A percentile compares a stretch with the other conserved stretches of the same genome.
These are phyloP conservation scores for Pseudopipra pipra DNA, from an alignment of 2,113 vertebrate genomes.

Conservation along the genomic window DNA sequence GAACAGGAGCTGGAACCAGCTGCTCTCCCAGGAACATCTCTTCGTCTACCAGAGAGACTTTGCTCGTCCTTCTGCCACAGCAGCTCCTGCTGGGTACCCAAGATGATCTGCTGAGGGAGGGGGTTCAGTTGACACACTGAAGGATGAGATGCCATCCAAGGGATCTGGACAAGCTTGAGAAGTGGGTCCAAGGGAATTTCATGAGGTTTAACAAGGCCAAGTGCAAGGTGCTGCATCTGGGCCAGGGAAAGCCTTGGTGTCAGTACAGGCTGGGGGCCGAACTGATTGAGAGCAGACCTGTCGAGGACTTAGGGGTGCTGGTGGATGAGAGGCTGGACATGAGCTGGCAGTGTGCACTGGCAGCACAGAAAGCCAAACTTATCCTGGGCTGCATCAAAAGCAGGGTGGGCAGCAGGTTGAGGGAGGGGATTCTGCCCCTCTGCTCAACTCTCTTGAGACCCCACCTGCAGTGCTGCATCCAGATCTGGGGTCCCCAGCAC, in stretches of 20 bases:
- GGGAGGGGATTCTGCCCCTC: neutral
- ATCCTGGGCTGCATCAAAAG: neutral
- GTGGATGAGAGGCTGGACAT: neutral
- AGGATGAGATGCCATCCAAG: neutral
- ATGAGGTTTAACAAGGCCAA: neutral
- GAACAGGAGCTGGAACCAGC: neutral
- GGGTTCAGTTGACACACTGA: neutral
- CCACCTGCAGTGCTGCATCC: neutral
- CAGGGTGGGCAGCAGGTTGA: neutral
- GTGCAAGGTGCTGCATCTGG: neutral
- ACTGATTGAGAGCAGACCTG: neutral
- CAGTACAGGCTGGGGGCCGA: neutral
- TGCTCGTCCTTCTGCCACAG: neutral
- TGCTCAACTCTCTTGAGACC: neutral
- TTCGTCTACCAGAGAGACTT: neutral
- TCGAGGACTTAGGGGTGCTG: neutral
- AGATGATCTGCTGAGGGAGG: neutral
- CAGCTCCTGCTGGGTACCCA: neutral
- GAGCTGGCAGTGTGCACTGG: rapidly evolving
- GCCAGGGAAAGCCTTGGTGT: neutral
- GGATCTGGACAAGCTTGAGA: neutral
- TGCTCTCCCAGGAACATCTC: neutral
- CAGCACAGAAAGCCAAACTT: neutral
- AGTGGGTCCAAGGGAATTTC: too few relatives aligned
- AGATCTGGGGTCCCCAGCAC: too few relatives aligned